Evolutionary conservation across 2,888 invertebrate genomes (phyloP).

Genomic region (Tipula vernalis): DNA sequence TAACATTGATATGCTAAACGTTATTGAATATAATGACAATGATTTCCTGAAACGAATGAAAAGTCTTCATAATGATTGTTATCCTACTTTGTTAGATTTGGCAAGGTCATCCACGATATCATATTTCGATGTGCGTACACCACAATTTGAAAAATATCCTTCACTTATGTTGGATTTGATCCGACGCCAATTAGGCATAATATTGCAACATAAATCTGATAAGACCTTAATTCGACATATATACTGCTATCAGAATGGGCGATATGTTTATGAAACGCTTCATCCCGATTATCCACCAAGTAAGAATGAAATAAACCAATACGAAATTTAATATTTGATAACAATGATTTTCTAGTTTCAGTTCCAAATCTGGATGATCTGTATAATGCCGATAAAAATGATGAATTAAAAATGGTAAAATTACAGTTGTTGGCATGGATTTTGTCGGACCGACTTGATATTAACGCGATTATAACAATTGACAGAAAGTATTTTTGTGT

Average conservation of each 20-base stretch:
- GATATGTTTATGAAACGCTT: neutral
- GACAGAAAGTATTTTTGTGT: neutral
- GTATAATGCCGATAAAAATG: neutral
- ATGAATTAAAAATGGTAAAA: neutral
- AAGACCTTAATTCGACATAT: neutral
- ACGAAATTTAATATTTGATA: neutral
- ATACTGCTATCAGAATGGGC: neutral
- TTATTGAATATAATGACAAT: neutral
- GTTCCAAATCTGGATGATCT: neutral
- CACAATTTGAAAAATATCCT: neutral
- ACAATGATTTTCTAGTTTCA: neutral
- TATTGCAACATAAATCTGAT: neutral
- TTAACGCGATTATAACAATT: neutral
- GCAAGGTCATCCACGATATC: neutral
- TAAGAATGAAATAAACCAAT: neutral
- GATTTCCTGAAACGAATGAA: neutral
- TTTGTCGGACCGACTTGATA: neutral
- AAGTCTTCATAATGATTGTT: neutral
- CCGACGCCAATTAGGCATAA: neutral
- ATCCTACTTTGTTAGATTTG: neutral
- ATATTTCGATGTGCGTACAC: neutral
- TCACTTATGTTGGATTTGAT: neutral
- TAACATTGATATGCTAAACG: neutral
- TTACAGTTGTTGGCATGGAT: neutral
- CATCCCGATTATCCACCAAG: neutral